phyloP scores from a whole-genome alignment of 2,113 vertebrate genomes.

The Vombatus ursinus region DNA sequence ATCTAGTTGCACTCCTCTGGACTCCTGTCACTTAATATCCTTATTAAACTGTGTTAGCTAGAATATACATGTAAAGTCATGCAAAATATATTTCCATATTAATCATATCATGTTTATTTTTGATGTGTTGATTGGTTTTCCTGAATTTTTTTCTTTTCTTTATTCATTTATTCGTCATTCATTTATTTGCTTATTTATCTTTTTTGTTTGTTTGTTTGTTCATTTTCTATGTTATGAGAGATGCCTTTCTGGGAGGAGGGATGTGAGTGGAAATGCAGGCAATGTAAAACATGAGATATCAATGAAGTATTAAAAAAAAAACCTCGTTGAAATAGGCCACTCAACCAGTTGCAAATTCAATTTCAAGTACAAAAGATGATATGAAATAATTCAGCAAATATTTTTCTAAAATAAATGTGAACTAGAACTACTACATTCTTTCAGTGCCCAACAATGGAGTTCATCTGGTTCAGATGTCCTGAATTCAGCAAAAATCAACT shows the following conservation, averaged over 20 bases:
- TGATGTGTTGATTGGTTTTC: not conserved
- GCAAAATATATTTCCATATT: not conserved
- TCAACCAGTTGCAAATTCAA: not conserved
- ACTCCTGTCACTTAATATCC: not conserved
- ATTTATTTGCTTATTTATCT: not conserved
- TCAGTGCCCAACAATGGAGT: not conserved
- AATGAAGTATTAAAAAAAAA: not conserved
- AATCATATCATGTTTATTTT: not conserved
- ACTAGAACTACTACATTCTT: not conserved
- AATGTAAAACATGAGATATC: not conserved
- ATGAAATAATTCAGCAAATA: not conserved
- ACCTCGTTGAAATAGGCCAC: too few species aligned
- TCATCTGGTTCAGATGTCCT: not conserved
- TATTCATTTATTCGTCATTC: not conserved
- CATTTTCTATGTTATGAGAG: not conserved
- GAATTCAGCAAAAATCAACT: not conserved
- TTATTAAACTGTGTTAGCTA: not conserved
- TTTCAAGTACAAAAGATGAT: not conserved
- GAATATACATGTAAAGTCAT: not conserved
- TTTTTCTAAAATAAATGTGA: not conserved
- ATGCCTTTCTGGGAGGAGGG: not conserved
- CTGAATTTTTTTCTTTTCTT: not conserved
- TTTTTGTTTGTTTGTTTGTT: too few species aligned
- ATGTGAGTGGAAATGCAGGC: not conserved
- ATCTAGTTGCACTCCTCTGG: not conserved